phyloP scores from a whole-genome alignment of 1,140 invertebrate species.

The Euglossa dilemma region DNA sequence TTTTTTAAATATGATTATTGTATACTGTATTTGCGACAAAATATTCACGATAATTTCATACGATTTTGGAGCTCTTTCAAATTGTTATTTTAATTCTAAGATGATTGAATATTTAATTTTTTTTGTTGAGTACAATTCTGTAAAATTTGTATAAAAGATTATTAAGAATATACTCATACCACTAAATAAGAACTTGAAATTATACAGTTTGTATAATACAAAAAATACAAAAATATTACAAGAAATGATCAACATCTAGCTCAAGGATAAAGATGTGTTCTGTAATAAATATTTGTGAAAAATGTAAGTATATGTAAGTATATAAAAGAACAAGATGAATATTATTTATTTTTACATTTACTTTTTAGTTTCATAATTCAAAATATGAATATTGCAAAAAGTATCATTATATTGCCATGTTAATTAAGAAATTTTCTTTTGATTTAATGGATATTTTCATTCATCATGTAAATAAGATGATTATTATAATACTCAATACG shows the following conservation, averaged over 20 bases:
- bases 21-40: neutral
- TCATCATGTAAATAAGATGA: slow-evolving; percentile 44
- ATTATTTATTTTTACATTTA: slow-evolving; percentile 39
- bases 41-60: neutral
- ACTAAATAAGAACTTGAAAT: slow-evolving; percentile 45
- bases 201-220: slow-evolving; percentile 24
- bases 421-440: slow-evolving; percentile 36
- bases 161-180: slow-evolving; percentile 54
- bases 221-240: slow-evolving; percentile 35
- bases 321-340: slow-evolving; percentile 46
- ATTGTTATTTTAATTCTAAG: slow-evolving; percentile 24
- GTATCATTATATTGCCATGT: slow-evolving; percentile 58
- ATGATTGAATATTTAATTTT: slow-evolving; percentile 18
- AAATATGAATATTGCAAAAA: slow-evolving; percentile 35
- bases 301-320: slow-evolving; percentile 43
- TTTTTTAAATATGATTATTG: neutral
- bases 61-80: neutral
- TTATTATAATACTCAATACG: slow-evolving; percentile 57
- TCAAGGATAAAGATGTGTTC: slow-evolving; percentile 52
- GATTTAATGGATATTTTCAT: slow-evolving; percentile 5
- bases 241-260: slow-evolving; percentile 39
- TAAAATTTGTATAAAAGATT: slow-evolving; percentile 60
- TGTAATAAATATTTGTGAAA: slow-evolving; percentile 53
- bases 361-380: slow-evolving; percentile 35
- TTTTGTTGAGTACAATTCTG: slow-evolving; percentile 14